phyloP scores from a whole-genome alignment of 1,140 invertebrate genomes.

The Goniozus legneri region DNA sequence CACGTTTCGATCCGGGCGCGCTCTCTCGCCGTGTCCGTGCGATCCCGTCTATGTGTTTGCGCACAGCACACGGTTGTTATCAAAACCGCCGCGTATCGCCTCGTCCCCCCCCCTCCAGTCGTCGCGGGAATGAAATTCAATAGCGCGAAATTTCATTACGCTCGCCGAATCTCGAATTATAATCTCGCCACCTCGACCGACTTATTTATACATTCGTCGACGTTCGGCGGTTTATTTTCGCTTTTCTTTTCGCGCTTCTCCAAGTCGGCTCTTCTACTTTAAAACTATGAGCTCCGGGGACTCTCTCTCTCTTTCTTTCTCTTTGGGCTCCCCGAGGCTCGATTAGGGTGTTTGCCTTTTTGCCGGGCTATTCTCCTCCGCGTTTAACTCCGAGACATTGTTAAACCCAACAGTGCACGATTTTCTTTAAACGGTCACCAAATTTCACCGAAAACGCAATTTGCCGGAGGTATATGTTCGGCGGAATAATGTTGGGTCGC shows the following conservation, averaged over 20 bases:
- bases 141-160: background rate
- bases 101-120: background rate
- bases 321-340: slow-evolving; percentile 33
- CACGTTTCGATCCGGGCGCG: background rate
- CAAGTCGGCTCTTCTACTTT: slow-evolving; percentile 5
- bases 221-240: slow-evolving; percentile 5
- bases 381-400: background rate
- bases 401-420: too few relatives aligned
- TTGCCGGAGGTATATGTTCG: too few relatives aligned
- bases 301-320: slow-evolving; percentile 18
- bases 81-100: too few relatives aligned
- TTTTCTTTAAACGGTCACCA: too few relatives aligned
- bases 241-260: slow-evolving; percentile 3
- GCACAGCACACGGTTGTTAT: too few relatives aligned
- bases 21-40: background rate
- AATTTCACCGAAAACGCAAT: too few relatives aligned
- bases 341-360: slow-evolving; percentile 39
- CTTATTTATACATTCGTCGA: background rate
- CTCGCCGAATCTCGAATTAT: background rate
- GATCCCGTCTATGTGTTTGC: too few relatives aligned
- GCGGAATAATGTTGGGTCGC: too few relatives aligned
- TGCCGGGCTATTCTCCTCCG: background rate
- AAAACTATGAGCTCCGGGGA: background rate
- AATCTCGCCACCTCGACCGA: background rate
- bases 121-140: too few relatives aligned